Evolutionary conservation across 2,797 vertebrate genomes (phyloP), one percentile per base, ranked within the genome.

Genomic region (Bradypodion pumilum): DNA sequence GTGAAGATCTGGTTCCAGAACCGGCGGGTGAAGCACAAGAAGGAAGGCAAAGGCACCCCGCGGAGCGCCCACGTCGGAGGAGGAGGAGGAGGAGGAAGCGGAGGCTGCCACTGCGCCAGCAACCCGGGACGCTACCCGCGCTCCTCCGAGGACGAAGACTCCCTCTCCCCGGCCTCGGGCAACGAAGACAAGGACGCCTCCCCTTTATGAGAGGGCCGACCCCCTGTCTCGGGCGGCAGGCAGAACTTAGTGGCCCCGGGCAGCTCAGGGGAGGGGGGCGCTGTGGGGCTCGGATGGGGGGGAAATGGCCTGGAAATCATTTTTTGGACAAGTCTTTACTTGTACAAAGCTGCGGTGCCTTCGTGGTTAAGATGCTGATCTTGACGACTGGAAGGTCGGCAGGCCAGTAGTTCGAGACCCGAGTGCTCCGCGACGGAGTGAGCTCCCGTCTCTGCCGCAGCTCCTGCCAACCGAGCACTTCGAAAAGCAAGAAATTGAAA

Each of bases 1-100:
- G 98, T 99, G 93, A 99, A 99, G 91, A 99, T 99, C 94, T 99
- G 98, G 98, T 99, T 99, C 92, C 98, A 99, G 93, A 99, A 99
- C 94, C 97, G 98, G 87, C 95, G 98, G 10, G 98, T 99, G 86
- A 99, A 99, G 88, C 98, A 99, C 96, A 99, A 99, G 96, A 99
- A 99, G 89, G 98, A 99, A 90, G 98, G 98, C 75, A 99, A 99
- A 90, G 97, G 97, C 78, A 94, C 97, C 1, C 98, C 97, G 87
- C 95, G 98, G 89, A 97, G 96, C 92, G 92, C 95, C n/a, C 98
- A 98, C 90, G 92, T 95, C 37, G 95, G n/a, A n/a, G n/a, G n/a
- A n/a, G n/a, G n/a, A n/a, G n/a, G n/a, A n/a, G n/a, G n/a, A n/a
- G n/a, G n/a, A n/a, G n/a, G n/a, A n/a, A n/a, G n/a, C n/a, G n/a